Evolutionary conservation across 92 coral and sea anemone genomes (phyloP), one percentile per base, ranked within the genome.

Genomic region (Hydrozoanthus gracilis): DNA sequence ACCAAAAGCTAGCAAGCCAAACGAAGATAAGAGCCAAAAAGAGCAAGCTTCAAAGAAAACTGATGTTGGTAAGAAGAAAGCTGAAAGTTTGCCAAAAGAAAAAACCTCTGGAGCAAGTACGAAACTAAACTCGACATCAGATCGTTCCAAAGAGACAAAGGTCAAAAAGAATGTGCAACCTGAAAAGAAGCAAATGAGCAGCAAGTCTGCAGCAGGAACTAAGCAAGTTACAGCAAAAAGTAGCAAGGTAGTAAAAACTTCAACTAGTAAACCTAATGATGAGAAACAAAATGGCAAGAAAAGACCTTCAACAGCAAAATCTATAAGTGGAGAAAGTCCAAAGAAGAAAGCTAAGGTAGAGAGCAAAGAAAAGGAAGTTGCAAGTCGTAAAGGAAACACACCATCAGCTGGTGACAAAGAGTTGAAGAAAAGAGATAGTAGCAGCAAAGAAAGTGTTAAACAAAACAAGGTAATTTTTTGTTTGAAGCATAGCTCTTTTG

Each of bases 1-100:
- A 84, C 71, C 87, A 51, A 92, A 92, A 77, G 83, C 86, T 12
- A 51, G 91, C 20, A 95, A 92, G 73, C 86, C 83, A 47, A 83
- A 76, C 16, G 66, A 76, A 6, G 91, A 90, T 49, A 91, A 86
- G 73, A 90, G 70, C 12, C 90, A 90, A 58, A 83, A 77, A 47
- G 78, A 76, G 49, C 86, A 64, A 70, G 80, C 64, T 62, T 84
- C 71, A 46, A 85, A 86, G 87, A 95, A 91, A 84, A 61, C 35
- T 46, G 90, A 73, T 48, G 27, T 77, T 64, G 83, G 61, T 78
- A 91, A 64, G 89, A 82, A 82, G 78, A 76, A 66, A 67, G 11
- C 78, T 69, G 83, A 55, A 68, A 85, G 68, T 64, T 15, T 82
- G 12, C 39, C 86, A 6, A 73, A 75, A 48, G 87, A 87, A 18